Evolutionary conservation across 2,797 vertebrate genomes (phyloP).

Genomic region (Eulemur coronatus): DNA sequence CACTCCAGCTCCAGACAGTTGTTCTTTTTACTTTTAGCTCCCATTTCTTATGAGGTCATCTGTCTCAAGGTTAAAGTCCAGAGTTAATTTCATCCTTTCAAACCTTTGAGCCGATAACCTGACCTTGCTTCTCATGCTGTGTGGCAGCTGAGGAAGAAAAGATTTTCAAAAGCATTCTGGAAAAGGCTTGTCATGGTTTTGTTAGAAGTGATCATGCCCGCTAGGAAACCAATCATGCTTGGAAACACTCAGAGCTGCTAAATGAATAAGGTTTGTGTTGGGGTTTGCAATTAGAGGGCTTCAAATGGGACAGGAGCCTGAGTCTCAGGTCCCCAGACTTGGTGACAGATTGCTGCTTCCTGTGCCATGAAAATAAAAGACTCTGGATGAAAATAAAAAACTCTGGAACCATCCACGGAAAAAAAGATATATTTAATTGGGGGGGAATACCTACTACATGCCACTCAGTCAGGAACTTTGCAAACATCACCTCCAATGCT

Average conservation of each 20-base stretch:
- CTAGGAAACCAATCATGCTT: constrained; percentile 31
- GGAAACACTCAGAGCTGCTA: constrained; percentile 50
- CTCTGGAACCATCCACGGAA: not conserved
- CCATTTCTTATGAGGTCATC: constrained; percentile 56
- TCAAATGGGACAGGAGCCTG: not conserved
- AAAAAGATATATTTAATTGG: not conserved
- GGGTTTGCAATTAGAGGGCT: constrained; percentile 49
- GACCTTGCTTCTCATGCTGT: constrained; percentile 44
- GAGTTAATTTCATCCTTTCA: constrained; percentile 76
- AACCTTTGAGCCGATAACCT: constrained; percentile 53
- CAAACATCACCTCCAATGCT: not conserved
- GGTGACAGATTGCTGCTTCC: not conserved
- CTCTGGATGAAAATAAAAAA: not conserved
- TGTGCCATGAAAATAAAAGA: constrained; percentile 3
- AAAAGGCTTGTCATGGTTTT: constrained; percentile 9
- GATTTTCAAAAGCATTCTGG: constrained; percentile 56
- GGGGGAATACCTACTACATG: not conserved
- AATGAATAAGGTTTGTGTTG: constrained; percentile 2
- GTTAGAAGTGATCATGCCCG: constrained; percentile 57
- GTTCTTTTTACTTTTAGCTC: constrained; percentile 29
- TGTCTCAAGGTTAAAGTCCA: constrained; percentile 45
- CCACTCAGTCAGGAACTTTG: not conserved
- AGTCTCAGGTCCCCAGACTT: constrained; percentile 24
- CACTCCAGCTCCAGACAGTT: not conserved
- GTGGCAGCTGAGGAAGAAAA: constrained; percentile 63